A percentile compares a stretch with the other conserved stretches of the same genome.
These are phyloP conservation scores for Spheniscus humboldti DNA, from an alignment of 2,797 vertebrate genomes.

Conservation along the genomic window DNA sequence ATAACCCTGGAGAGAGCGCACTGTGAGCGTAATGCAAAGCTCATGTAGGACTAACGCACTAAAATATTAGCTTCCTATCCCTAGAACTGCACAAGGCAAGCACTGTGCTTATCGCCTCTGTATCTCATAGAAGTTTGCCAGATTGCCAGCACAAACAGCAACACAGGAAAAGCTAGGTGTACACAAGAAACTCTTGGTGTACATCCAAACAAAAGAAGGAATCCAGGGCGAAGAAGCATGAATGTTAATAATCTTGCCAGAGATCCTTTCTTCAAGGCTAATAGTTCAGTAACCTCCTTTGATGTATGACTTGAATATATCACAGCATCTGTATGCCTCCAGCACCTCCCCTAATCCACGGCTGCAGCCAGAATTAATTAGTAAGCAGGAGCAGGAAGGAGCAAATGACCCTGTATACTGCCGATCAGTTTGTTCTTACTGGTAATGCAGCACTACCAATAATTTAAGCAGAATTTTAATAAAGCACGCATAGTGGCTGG, in stretches of 20 bases:
- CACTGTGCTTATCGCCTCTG: neutral
- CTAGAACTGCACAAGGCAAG: neutral
- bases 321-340: constrained; percentile 61
- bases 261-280: constrained; percentile 68
- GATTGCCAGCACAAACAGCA: constrained; percentile 45
- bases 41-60: neutral
- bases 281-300: constrained; percentile 72
- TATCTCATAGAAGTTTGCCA: neutral
- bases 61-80: neutral
- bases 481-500: constrained; percentile 15
- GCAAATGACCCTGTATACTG: constrained; percentile 61
- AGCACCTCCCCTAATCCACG: constrained; percentile 62
- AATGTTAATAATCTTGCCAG: constrained; percentile 65
- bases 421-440: constrained; percentile 50
- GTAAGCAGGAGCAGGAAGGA: constrained; percentile 33
- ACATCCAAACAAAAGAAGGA: constrained; percentile 49
- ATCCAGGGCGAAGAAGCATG: constrained; percentile 22
- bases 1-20: neutral
- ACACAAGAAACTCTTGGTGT: constrained; percentile 29
- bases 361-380: constrained; percentile 70
- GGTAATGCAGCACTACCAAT: constrained; percentile 30
- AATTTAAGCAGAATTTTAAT: constrained; percentile 70
- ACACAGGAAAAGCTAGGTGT: constrained; percentile 23
- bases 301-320: constrained; percentile 72
- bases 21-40: neutral